phyloP scores from a whole-genome alignment of 2,888 invertebrate species.

The Gymnosoma rotundatum region DNA sequence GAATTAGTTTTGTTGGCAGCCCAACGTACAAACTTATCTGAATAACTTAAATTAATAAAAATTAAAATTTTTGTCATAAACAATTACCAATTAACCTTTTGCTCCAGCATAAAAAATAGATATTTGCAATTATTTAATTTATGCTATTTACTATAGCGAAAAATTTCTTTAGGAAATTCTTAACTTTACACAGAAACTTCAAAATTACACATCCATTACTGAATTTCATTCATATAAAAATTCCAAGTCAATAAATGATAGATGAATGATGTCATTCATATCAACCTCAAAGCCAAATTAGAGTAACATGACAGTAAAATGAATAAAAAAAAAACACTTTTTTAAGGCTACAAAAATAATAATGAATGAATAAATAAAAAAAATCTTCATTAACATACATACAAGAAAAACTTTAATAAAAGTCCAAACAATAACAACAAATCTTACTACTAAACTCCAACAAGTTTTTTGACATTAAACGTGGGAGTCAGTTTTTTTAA shows the following conservation, averaged over 20 bases:
- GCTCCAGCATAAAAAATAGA: too few species aligned
- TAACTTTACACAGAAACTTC: neutral
- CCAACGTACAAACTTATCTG: too few species aligned
- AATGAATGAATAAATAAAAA: conserved; percentile 25
- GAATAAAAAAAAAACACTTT: neutral
- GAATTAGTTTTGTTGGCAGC: too few species aligned
- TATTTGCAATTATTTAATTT: too few species aligned
- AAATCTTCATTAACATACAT: neutral
- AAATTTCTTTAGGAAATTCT: neutral
- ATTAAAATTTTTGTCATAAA: too few species aligned
- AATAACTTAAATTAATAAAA: too few species aligned
- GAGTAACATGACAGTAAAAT: conserved; percentile 27
- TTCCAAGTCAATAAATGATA: conserved; percentile 7
- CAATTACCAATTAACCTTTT: too few species aligned
- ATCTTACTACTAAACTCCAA: conserved; percentile 28
- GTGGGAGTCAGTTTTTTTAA: conserved; percentile 56
- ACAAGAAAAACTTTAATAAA: conserved; percentile 9
- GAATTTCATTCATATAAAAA: conserved; percentile 17
- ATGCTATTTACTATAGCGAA: too few species aligned
- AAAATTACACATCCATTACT: too few species aligned
- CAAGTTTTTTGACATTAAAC: conserved; percentile 54
- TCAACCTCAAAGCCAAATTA: conserved; percentile 58
- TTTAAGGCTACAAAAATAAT: neutral
- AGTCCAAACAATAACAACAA: conserved; percentile 18
- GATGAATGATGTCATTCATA: conserved; percentile 62